A percentile compares a stretch with the other conserved stretches of the same genome.
phyloP scores from a whole-genome alignment of 2,888 invertebrate species.

The Augiades crinisus region DNA sequence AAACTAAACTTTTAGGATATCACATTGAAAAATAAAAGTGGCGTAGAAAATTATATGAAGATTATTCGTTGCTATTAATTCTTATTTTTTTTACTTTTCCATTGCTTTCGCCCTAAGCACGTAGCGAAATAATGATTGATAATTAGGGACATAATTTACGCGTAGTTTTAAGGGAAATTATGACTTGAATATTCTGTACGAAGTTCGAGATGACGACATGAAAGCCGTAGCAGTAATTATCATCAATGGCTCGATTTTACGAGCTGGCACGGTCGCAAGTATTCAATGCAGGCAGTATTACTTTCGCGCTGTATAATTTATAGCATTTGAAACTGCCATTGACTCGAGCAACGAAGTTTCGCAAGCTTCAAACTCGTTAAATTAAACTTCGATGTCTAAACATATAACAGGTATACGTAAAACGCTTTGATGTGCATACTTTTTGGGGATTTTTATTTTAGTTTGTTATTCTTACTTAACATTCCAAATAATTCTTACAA shows the following conservation, averaged over 20 bases:
- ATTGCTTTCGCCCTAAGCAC: too few species aligned
- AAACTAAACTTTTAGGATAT: too few species aligned
- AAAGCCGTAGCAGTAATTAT: constrained; percentile 7
- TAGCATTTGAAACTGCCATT: constrained; percentile 35
- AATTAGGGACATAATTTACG: not conserved
- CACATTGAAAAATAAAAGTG: too few species aligned
- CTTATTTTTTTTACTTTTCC: too few species aligned
- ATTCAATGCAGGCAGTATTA: constrained; percentile 23
- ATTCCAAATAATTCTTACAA: too few species aligned
- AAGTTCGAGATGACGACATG: constrained; percentile 7
- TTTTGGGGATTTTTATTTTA: too few species aligned
- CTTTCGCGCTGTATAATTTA: constrained; percentile 36
- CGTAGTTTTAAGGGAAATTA: not conserved
- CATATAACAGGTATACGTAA: not conserved
- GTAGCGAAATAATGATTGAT: not conserved
- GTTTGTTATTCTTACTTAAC: too few species aligned
- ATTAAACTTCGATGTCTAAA: constrained; percentile 16
- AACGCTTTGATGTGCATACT: not conserved
- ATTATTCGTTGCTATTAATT: too few species aligned
- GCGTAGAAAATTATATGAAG: too few species aligned
- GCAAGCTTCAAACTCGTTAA: constrained; percentile 32
- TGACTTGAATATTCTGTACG: not conserved
- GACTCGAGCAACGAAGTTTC: constrained; percentile 36
- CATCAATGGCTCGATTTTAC: constrained; percentile 14
- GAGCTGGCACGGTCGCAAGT: constrained; percentile 19